Evolutionary conservation across 2,797 vertebrate genomes (phyloP), one percentile per base, ranked within the genome.

Genomic region (Lepilemur septentrionalis): DNA sequence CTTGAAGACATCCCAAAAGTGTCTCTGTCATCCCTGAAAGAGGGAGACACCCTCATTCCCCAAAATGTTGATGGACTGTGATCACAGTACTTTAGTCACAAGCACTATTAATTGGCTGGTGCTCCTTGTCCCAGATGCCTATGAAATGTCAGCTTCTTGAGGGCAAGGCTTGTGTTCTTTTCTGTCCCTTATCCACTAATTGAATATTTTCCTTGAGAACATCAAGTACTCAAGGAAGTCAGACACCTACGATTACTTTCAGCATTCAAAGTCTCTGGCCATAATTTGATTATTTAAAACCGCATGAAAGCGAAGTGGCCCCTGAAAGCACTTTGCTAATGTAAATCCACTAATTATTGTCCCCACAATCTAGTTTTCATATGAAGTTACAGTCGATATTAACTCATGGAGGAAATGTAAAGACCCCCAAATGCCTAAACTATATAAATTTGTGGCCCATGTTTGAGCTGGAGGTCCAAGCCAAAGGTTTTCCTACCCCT

Each of bases 261-360:
- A 78, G 30, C 35, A 63, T 93, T 93, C 85, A 89, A 84, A 82
- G 23, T n/a, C 61, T 72, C 55, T 46, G 12, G 59, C 75, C 35
- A 89, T 92, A 76, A 83, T 61, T 76, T 59, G 15, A 57, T 84
- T 61, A 83, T 13, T 95, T 97, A 76, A 87, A 97, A 95, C 50
- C 52, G 79, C 28, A 65, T 13, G 17, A 81, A 94, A 89, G 41
- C 35, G 83, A 89, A 76, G 22, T 32, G 57, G 57, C 80, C n/a
- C 83, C 43, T 41, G 11, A 79, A 67, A 83, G 38, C 86, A 18
- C 35, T 93, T 96, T 93, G 83, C 7, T 14, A 83, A 38, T 55
- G 4, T 81, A 88, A 93, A 94, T 23, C 7, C 35, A 89, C n/a
- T 76, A 72, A 83, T 91, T 75, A 93, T 79, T 75, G 12, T 38